Percentiles rank a stretch among this genome's conserved stretches.
Conservation (phyloP, 1,140 invertebrate species). For the Calephelis nemesis region DNA sequence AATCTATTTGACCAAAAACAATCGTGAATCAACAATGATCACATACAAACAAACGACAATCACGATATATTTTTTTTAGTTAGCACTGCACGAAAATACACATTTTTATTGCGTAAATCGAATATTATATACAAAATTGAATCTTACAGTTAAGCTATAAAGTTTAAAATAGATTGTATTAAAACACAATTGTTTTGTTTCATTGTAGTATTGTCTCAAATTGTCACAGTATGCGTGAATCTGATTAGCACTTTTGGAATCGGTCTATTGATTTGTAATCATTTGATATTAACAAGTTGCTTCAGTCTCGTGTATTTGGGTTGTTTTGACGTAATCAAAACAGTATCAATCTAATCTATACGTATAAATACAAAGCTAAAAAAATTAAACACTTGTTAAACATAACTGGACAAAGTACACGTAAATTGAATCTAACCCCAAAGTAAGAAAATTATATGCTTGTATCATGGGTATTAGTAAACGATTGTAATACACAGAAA, state of each 20-base stretch:
- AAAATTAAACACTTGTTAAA: too few species aligned
- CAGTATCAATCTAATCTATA: too few species aligned
- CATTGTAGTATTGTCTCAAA: conserved; percentile 3
- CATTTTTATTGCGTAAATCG: conserved; percentile 12
- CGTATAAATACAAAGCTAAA: too few species aligned
- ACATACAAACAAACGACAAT: conserved; percentile 8
- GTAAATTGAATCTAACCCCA: too few species aligned
- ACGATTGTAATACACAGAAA: too few species aligned
- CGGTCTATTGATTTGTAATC: conserved; percentile 1
- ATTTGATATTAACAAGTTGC: conserved; percentile 1
- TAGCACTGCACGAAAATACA: conserved; percentile 5
- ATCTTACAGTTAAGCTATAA: background rate
- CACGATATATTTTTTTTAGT: conserved; percentile 11
- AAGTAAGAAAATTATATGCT: too few species aligned
- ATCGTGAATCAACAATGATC: background rate
- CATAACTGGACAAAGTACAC: too few species aligned
- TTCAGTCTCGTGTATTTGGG: background rate
- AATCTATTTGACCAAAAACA: background rate
- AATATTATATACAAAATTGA: background rate
- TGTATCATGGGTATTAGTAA: too few species aligned
- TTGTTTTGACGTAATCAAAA: background rate
- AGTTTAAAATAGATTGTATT: background rate
- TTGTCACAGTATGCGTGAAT: conserved; percentile 6
- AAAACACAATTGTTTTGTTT: background rate
- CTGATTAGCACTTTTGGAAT: background rate